Conservation (phyloP, 2,113 vertebrate species). For the Hemiscyllium ocellatum region DNA sequence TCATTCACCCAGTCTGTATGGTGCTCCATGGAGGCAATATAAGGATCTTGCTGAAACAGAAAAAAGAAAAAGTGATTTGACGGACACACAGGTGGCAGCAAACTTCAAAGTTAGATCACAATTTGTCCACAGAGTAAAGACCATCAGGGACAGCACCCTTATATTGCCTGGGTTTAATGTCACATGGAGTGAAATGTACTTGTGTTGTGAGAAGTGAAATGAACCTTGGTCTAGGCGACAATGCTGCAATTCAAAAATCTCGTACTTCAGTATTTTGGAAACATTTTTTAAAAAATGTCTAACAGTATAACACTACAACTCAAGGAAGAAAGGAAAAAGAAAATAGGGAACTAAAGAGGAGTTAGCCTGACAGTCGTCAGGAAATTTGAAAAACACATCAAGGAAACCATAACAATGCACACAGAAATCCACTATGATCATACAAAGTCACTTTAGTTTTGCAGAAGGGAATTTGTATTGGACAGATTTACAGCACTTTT, state of each 20-base stretch:
- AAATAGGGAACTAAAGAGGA: too few species aligned
- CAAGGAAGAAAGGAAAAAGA: too few species aligned
- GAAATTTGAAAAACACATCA: too few species aligned
- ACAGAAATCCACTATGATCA: too few species aligned
- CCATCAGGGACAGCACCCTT: not conserved
- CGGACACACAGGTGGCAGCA: too few species aligned
- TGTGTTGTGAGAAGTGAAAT: not conserved
- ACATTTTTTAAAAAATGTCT: too few species aligned
- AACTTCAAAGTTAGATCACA: not conserved
- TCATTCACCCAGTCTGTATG: slow-evolving; percentile 99
- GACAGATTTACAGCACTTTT: too few species aligned
- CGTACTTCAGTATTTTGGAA: not conserved
- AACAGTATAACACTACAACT: too few species aligned
- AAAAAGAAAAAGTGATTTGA: slow-evolving; percentile 28
- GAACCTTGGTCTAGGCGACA: not conserved
- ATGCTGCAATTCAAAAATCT: not conserved
- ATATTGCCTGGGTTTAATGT: not conserved
- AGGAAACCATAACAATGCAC: too few species aligned
- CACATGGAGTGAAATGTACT: not conserved
- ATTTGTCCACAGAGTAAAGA: not conserved
- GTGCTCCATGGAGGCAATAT: slow-evolving; percentile 98
- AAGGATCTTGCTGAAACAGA: slow-evolving; percentile 84
- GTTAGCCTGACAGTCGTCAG: too few species aligned
- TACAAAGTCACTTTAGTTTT: too few species aligned
- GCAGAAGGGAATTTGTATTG: too few species aligned